phyloP scores from a whole-genome alignment of 1,140 invertebrate species.

The Paracyclopina nana region DNA sequence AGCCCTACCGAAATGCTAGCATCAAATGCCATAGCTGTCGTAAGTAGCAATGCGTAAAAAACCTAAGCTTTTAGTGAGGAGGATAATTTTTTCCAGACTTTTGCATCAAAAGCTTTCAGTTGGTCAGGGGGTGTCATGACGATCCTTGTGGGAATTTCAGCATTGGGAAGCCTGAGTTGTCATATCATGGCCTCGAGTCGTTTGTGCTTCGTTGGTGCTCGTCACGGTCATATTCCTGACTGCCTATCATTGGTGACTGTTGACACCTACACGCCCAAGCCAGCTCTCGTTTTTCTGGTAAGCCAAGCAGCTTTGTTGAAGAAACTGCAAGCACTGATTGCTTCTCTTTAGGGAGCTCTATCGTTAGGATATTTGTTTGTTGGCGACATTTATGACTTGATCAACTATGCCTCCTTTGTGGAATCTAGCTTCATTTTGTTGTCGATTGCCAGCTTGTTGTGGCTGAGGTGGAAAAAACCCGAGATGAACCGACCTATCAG shows the following conservation, averaged over 20 bases:
- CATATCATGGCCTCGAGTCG: slow-evolving; percentile 42
- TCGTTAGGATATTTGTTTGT: slow-evolving; percentile 66
- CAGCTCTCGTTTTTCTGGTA: slow-evolving; percentile 74
- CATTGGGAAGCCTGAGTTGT: slow-evolving; percentile 63
- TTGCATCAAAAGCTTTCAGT: slow-evolving; percentile 50
- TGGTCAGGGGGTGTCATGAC: slow-evolving; percentile 38
- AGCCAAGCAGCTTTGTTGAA: too few relatives aligned
- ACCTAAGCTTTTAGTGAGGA: too few relatives aligned
- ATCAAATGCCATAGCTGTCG: slow-evolving; percentile 77
- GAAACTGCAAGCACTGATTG: too few relatives aligned
- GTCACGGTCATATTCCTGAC: slow-evolving; percentile 68
- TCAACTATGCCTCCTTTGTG: slow-evolving; percentile 82
- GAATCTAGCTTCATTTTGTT: slow-evolving; percentile 79
- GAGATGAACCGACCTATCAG: slow-evolving; percentile 43
- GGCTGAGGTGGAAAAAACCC: slow-evolving; percentile 56
- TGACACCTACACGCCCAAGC: slow-evolving; percentile 63
- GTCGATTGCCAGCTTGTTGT: slow-evolving; percentile 65
- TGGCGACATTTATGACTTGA: slow-evolving; percentile 64
- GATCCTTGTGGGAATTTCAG: slow-evolving; percentile 57
- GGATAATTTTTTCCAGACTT: slow-evolving; percentile 52
- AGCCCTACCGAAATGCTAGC: slow-evolving; percentile 50
- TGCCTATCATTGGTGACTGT: slow-evolving; percentile 70
- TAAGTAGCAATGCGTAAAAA: too few relatives aligned
- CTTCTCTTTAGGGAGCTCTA: slow-evolving; percentile 33
- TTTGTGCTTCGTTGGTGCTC: slow-evolving; percentile 74